Conservation (phyloP, 1,140 invertebrate species). For the Bradysia coprophila region DNA sequence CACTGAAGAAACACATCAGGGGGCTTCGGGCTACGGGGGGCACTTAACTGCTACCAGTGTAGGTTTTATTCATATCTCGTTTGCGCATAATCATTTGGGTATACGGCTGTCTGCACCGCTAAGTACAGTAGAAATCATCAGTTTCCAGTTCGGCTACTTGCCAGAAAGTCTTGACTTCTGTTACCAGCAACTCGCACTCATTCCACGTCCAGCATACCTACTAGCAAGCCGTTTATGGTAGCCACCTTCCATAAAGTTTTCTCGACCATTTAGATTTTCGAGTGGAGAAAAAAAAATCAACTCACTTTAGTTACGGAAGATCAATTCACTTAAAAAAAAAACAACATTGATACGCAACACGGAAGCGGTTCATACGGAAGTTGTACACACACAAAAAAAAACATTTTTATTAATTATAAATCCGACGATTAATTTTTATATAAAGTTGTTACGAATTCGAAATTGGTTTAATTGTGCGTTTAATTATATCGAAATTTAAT, state of each 20-base stretch:
- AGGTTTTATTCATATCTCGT: conserved; percentile 1
- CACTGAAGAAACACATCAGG: background rate
- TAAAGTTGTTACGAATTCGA: too few species aligned
- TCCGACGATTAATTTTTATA: too few species aligned
- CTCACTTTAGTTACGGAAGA: background rate
- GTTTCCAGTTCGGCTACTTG: conserved; percentile 3
- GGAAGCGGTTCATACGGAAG: background rate
- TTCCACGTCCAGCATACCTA: background rate
- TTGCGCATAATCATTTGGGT: background rate
- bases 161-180: conserved; percentile 3
- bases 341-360: background rate
- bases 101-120: background rate
- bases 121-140: conserved; percentile 2
- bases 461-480: too few species aligned
- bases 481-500: too few species aligned
- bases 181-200: conserved; percentile 1
- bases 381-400: too few species aligned
- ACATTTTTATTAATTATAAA: too few species aligned
- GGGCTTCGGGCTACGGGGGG: conserved; percentile 1
- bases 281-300: too few species aligned
- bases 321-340: background rate
- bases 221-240: background rate
- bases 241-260: background rate
- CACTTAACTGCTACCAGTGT: background rate
- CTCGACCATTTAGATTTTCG: background rate